A percentile compares a stretch with the other conserved stretches of the same genome.
These are phyloP conservation scores for Percopsis transmontana DNA, from an alignment of 2,113 vertebrate species.

Conservation along the genomic window DNA sequence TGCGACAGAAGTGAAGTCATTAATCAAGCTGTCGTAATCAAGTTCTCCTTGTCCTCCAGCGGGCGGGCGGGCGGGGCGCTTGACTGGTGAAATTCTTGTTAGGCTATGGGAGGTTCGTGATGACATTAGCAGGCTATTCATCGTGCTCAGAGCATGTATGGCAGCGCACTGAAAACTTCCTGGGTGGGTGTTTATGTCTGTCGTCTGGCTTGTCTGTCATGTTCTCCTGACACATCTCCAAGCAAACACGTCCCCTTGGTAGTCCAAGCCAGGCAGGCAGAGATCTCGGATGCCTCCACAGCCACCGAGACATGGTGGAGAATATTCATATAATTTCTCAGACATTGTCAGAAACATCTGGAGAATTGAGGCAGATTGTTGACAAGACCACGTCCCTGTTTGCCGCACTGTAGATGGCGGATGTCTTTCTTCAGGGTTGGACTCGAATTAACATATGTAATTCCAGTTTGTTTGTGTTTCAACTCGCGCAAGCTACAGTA, in stretches of 20 bases:
- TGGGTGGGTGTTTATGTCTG: neutral
- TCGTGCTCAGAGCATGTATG: too few species aligned
- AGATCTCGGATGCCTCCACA: slow-evolving; percentile 6
- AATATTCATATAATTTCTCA: slow-evolving; percentile 43
- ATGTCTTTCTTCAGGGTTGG: slow-evolving; percentile 28
- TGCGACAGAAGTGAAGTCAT: slow-evolving; percentile 27
- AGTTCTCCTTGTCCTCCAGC: slow-evolving; percentile 2
- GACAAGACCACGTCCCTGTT: slow-evolving; percentile 40
- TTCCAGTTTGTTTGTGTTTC: slow-evolving; percentile 32
- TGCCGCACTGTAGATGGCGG: slow-evolving; percentile 9
- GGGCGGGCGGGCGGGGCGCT: too few species aligned
- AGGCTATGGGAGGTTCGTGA: too few species aligned
- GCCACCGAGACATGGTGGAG: slow-evolving; percentile 9
- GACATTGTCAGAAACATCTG: slow-evolving; percentile 26
- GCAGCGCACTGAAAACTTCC: neutral
- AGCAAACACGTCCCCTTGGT: slow-evolving; percentile 14
- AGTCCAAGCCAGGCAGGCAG: neutral
- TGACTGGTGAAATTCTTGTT: too few species aligned
- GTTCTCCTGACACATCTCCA: slow-evolving; percentile 9
- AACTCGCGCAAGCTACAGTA: neutral
- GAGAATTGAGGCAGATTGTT: slow-evolving; percentile 32
- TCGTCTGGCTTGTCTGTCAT: neutral
- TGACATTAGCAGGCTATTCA: too few species aligned
- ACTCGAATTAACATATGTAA: slow-evolving; percentile 34
- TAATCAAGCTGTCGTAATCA: slow-evolving; percentile 48